A percentile compares a stretch with the other conserved stretches of the same genome.
phyloP scores from a whole-genome alignment of 2,113 vertebrate genomes.

The Anguilla rostrata region DNA sequence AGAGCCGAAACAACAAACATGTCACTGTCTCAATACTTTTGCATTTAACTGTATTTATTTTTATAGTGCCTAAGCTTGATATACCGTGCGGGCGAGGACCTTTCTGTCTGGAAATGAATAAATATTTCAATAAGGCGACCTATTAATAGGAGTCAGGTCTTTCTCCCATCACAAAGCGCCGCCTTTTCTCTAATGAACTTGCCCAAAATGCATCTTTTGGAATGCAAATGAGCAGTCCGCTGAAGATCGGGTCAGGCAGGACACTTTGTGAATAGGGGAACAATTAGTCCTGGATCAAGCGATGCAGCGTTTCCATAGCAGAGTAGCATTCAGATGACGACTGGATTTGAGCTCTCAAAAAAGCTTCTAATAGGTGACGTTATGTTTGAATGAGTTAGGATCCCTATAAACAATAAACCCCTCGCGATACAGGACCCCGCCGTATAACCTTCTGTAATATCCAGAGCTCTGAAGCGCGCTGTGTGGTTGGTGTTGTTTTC shows the following conservation, averaged over 20 bases:
- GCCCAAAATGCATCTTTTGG: neutral
- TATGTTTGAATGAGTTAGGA: neutral
- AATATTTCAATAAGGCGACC: neutral
- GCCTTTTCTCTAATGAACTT: slow-evolving; percentile 5
- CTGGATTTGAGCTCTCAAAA: neutral
- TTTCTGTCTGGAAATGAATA: neutral
- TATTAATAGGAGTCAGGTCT: neutral
- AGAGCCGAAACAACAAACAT: too few species aligned
- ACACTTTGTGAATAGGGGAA: neutral
- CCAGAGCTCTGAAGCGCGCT: neutral
- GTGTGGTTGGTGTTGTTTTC: neutral
- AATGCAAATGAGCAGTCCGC: slow-evolving; percentile 10
- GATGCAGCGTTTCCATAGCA: neutral
- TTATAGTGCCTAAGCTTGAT: neutral
- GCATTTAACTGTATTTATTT: too few species aligned
- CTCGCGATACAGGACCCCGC: neutral
- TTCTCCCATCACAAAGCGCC: neutral
- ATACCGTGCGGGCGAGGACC: neutral
- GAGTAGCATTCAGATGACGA: neutral
- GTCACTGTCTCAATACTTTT: too few species aligned
- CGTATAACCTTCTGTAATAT: neutral
- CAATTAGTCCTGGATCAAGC: neutral
- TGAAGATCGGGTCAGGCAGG: neutral
- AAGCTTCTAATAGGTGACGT: neutral
- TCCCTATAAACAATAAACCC: too few species aligned